Base-by-base conservation (phyloP, 2,797 vertebrate genomes). In the Chromobotia macracanthus region DNA sequence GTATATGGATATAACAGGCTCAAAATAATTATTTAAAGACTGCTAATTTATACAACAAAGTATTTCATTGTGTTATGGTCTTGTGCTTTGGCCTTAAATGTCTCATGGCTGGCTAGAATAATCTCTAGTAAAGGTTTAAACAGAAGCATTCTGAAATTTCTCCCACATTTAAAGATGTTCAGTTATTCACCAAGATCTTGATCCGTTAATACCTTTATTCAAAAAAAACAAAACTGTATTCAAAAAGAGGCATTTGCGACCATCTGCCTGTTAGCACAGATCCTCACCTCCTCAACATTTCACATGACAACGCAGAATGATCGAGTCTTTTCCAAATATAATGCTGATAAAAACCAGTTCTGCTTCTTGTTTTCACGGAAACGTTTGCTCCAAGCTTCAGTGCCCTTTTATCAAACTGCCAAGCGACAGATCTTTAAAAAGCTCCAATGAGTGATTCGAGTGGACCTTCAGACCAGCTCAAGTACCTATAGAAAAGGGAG, bases 401-500 rank as follows among this genome's bases (percentile, higher is more conserved):
- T 53, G 11, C 66, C 72, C 19, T 63, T 48, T 51, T 35, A 60
- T 83, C 80, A 31, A 72, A 61, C 74, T 50, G 75, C 74, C 79
- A 75, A 15, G 75, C 80, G 28, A 58, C 66, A 63, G 72, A 77
- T 89, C 66, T 31, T 60, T 28, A 79, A 35, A 56, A 61, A 61
- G 55, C 15, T 38, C 72, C 58, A 65, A 82, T 68, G 79, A 78
- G 5, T 28, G 72, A 64, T 72, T 41, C 3, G 3, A 16, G 18
- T 7, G 38, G 79, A 73, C 63, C 79, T 81, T 94, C 95, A 98
- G 89, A 98, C 96, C 69, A 99, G 94, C 89, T 99, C 97, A 81
- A 99, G 96, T 90, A 98, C 97, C 97, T 15, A 70, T 78, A 86
- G 81, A 87, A 21, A 82, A 60, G 2, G 38, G 77, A 60, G 38